Evolutionary conservation across 1,140 invertebrate genomes (phyloP), one percentile per base, ranked within the genome.

Genomic region (Condylostylus longicornis): DNA sequence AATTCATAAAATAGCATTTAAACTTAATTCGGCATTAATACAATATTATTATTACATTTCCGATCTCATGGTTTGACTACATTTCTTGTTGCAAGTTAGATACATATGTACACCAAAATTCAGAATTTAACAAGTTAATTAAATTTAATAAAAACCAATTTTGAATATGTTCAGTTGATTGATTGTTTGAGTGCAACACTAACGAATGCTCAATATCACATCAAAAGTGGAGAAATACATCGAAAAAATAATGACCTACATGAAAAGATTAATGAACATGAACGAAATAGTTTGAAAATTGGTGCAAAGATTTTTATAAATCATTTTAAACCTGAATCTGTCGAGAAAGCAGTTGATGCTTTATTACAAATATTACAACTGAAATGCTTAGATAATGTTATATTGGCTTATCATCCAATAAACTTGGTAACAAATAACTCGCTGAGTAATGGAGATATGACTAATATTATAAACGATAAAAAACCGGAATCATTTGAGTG

Each of bases 261-360:
- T 28, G 62, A 56, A 34, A 72, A 72, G 48, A 65, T 77, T 50
- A 63, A 65, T 2, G 71, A 74, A 42, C 67, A 74, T 46, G 66
- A 69, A 28, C 48, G 70, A 14, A 67, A 68, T 37, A 69, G 75
- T 54, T 60, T 75, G 13, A 76, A 75, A 54, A 74, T 77, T 45
- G 73, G 72, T 14, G 66, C 73, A 2, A 74, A 75, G 51, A 66
- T 75, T 47, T 75, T 75, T 49, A 59, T 76, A 3, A 72, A 71
- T 44, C 65, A 66, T 48, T 45, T 45, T 30, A 48, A 51, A 2
- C 40, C 36, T 10, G 46, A 42, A 8, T 46, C 33, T n/a, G 38
- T 58, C 1, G 35, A 52, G 12, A 33, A 53, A 31, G 57, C 57
- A 1, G 45, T 58, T 5, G 46, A 44, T 6, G 44, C 51, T 5